phyloP scores from a whole-genome alignment of 2,888 invertebrate genomes.

The Phalera bucephala region DNA sequence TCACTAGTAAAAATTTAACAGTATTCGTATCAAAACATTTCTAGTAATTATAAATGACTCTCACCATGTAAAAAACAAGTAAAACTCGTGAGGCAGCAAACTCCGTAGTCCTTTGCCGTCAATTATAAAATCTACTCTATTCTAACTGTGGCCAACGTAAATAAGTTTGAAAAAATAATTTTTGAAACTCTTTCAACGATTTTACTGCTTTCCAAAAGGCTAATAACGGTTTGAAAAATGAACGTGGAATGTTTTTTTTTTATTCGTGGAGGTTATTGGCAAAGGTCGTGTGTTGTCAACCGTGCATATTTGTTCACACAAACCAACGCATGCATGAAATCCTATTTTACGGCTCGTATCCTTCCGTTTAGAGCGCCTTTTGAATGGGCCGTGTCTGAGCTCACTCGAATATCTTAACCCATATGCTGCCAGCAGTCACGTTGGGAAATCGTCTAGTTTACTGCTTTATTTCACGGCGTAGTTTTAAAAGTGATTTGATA shows the following conservation, averaged over 20 bases:
- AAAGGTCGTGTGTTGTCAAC: constrained; percentile 76
- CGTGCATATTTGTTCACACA: constrained; percentile 80
- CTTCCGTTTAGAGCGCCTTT: constrained; percentile 76
- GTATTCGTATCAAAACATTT: too few species aligned
- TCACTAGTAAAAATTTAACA: too few species aligned
- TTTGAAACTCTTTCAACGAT: constrained; percentile 1
- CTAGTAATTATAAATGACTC: too few species aligned
- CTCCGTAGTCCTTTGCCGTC: not conserved
- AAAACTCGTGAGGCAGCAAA: too few species aligned
- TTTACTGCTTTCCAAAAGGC: too few species aligned
- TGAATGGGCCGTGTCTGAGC: constrained; percentile 71
- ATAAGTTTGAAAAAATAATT: not conserved
- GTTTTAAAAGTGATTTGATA: not conserved
- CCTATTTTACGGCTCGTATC: constrained; percentile 80
- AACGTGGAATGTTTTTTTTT: constrained; percentile 55
- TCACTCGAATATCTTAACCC: constrained; percentile 66
- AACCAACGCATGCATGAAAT: constrained; percentile 79
- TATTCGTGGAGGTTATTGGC: constrained; percentile 59
- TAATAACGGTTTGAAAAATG: too few species aligned
- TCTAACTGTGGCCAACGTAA: not conserved
- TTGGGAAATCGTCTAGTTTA: constrained; percentile 41
- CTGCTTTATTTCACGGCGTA: constrained; percentile 22
- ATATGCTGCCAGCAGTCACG: constrained; percentile 45
- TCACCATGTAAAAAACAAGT: too few species aligned
- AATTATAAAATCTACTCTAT: not conserved